phyloP scores from a whole-genome alignment of 1,140 invertebrate genomes.

The Eulimnadia texana region DNA sequence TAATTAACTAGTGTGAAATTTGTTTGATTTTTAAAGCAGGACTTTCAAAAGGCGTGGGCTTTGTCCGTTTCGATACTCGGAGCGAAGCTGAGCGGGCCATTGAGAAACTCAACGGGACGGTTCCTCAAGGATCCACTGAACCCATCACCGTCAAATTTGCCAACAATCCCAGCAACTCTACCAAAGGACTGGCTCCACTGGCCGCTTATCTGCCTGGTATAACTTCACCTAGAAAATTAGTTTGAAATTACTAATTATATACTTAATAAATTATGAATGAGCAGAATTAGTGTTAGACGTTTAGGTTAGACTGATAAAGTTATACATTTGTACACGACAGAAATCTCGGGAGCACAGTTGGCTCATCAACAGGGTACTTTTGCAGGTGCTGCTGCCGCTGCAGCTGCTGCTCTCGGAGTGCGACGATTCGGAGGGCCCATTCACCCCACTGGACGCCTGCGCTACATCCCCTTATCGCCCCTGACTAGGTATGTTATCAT shows the following conservation, averaged over 20 bases:
- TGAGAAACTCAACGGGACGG: constrained; percentile 91
- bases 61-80: constrained; percentile 96
- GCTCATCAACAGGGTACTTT: no score
- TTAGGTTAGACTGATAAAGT: not conserved
- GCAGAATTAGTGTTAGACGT: no score
- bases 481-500: constrained; percentile 11
- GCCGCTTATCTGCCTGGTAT: constrained; percentile 61
- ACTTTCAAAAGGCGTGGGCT: constrained; percentile 96
- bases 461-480: constrained; percentile 39
- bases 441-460: constrained; percentile 79
- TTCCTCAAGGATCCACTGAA: constrained; percentile 88
- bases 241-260: no score
- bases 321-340: no score
- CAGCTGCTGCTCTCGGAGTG: constrained; percentile 38
- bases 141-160: constrained; percentile 99
- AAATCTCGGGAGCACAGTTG: no score
- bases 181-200: constrained; percentile 75
- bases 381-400: constrained; percentile 35
- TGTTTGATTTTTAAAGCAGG: constrained; percentile 37
- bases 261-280: no score
- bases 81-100: constrained; percentile 95
- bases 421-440: constrained; percentile 80
- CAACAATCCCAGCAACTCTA: constrained; percentile 86
- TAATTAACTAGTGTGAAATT: no score
- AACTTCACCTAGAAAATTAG: no score